Percentiles rank a stretch among this genome's conserved stretches.
Conservation (phyloP, 2,888 invertebrate genomes). For the Idaea dimidiata region DNA sequence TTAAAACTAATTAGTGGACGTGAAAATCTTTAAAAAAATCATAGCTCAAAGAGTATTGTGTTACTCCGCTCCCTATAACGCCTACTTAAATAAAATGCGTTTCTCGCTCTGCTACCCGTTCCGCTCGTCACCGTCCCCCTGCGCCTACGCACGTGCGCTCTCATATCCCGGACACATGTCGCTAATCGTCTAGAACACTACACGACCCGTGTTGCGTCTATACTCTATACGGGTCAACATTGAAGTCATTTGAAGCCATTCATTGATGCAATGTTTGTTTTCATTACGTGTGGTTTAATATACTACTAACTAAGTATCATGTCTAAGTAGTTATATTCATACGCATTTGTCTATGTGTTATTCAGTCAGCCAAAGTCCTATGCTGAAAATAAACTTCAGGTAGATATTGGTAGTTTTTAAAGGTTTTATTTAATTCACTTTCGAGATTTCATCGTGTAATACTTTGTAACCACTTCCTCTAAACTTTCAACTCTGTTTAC, state of each 20-base stretch:
- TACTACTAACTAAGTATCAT: not conserved
- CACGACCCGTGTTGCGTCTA: not conserved
- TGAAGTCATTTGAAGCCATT: not conserved
- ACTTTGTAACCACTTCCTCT: too few relatives aligned
- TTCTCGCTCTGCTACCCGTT: slow-evolving; percentile 19
- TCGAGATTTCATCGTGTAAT: too few relatives aligned
- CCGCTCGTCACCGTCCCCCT: slow-evolving; percentile 14
- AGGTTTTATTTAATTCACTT: too few relatives aligned
- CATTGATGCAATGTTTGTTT: not conserved
- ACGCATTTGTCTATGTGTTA: too few relatives aligned
- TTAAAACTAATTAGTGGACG: not conserved
- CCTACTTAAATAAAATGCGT: too few relatives aligned
- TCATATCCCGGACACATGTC: slow-evolving; percentile 49
- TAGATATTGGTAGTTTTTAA: too few relatives aligned
- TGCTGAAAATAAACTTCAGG: too few relatives aligned
- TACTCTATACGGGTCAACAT: slow-evolving; percentile 1
- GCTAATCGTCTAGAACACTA: slow-evolving; percentile 17
- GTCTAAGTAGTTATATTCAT: too few relatives aligned
- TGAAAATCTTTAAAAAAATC: not conserved
- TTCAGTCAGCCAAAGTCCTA: too few relatives aligned
- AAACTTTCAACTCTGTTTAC: too few relatives aligned
- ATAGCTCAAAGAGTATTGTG: not conserved
- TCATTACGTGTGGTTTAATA: not conserved
- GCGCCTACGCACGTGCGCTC: slow-evolving; percentile 34
- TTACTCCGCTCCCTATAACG: not conserved